Conservation (phyloP, 2,797 vertebrate species). For the Microctenopoma lineatum region DNA sequence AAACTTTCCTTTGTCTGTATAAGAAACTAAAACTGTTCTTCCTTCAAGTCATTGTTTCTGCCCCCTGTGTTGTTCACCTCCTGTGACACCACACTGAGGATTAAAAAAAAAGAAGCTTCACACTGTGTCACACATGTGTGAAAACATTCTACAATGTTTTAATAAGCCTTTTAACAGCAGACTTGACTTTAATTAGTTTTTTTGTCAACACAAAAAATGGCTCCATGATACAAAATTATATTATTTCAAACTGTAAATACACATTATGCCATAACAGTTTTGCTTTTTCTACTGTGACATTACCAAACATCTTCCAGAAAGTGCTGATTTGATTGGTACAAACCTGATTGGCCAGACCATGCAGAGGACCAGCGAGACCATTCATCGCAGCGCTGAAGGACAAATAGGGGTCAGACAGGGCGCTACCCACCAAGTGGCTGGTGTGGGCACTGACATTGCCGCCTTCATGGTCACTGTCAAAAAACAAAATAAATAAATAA, state of each 20-base stretch:
- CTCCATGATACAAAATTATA: too few species aligned
- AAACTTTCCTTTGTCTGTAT: too few species aligned
- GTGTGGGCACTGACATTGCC: constrained; percentile 97
- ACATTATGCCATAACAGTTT: too few species aligned
- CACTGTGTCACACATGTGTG: not conserved
- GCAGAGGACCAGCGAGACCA: constrained; percentile 94
- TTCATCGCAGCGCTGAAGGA: constrained; percentile 98
- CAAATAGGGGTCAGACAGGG: constrained; percentile 95
- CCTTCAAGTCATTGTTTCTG: too few species aligned
- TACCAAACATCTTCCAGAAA: not conserved
- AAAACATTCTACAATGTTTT: too few species aligned
- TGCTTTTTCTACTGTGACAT: not conserved
- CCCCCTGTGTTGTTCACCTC: too few species aligned
- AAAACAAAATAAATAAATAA: too few species aligned
- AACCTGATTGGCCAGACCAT: constrained; percentile 98
- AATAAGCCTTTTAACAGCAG: not conserved
- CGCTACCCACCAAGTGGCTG: constrained; percentile 95
- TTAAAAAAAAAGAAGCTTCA: too few species aligned
- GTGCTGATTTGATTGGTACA: constrained; percentile 5
- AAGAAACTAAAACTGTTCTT: too few species aligned
- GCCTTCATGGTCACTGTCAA: constrained; percentile 92
- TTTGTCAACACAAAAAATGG: not conserved
- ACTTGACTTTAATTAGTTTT: not conserved
- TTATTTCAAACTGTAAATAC: too few species aligned
- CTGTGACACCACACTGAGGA: too few species aligned